These are phyloP conservation scores for Parauchenoglanis ngamensis DNA, from an alignment of 2,797 vertebrate species.

Conservation along the genomic window DNA sequence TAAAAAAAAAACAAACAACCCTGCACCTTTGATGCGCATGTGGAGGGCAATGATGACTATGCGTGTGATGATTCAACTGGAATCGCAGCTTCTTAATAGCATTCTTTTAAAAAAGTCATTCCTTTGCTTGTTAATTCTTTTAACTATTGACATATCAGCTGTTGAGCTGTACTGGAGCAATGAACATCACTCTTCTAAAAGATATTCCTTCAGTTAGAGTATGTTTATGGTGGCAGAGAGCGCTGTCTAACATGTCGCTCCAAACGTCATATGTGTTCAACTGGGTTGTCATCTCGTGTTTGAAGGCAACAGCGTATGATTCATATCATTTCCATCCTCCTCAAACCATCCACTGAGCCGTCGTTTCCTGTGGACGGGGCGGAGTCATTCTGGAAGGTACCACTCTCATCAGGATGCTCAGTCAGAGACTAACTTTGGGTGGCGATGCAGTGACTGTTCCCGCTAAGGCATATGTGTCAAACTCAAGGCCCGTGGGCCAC, in stretches of 20 bases:
- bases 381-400: not conserved
- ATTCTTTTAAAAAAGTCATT: not conserved
- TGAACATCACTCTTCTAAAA: not conserved
- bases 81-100: not conserved
- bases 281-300: not conserved
- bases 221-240: too few relatives aligned
- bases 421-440: not conserved
- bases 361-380: not conserved
- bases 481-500: too few relatives aligned
- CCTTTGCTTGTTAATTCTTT: too few relatives aligned
- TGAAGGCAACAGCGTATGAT: not conserved
- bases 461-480: not conserved
- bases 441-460: not conserved
- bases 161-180: not conserved
- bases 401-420: too few relatives aligned
- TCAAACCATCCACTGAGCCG: not conserved
- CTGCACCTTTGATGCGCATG: constrained; percentile 18
- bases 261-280: not conserved
- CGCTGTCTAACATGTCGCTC: not conserved
- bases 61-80: not conserved
- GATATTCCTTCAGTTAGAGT: not conserved
- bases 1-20: constrained; percentile 42
- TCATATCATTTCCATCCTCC: not conserved
- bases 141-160: not conserved
- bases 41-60: constrained; percentile 3